Percentiles rank a stretch among this genome's conserved stretches.
Conservation (phyloP, 1,140 invertebrate species). For the Amphibalanus amphitrite region DNA sequence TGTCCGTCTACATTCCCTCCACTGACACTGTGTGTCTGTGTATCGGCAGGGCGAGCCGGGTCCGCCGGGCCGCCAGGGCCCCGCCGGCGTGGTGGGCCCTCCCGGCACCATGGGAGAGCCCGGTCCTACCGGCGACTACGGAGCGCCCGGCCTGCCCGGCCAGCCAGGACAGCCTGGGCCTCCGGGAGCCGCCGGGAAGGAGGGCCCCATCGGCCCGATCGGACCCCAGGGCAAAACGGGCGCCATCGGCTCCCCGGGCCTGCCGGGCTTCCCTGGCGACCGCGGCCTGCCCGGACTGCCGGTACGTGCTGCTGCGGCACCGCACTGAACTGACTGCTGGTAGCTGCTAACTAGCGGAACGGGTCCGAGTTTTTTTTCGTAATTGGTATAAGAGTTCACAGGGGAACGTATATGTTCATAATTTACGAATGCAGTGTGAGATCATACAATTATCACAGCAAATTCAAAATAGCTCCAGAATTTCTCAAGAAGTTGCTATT, state of each 20-base stretch:
- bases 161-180: slow-evolving; percentile 42
- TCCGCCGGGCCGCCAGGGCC: slow-evolving; percentile 40
- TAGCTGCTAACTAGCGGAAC: slow-evolving; percentile 26
- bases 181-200: slow-evolving; percentile 44
- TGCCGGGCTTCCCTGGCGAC: slow-evolving; percentile 28
- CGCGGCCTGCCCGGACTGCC: slow-evolving; percentile 43
- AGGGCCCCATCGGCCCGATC: slow-evolving; percentile 40
- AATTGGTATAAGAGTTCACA: too few species aligned
- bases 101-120: slow-evolving; percentile 44
- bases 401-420: too few species aligned
- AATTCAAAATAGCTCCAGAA: too few species aligned
- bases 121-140: slow-evolving; percentile 44
- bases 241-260: slow-evolving; percentile 36
- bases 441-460: too few species aligned
- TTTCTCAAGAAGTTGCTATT: too few species aligned
- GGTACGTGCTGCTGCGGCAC: slow-evolving; percentile 28
- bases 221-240: slow-evolving; percentile 43
- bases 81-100: slow-evolving; percentile 41
- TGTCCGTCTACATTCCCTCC: too few species aligned
- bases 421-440: too few species aligned
- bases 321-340: background rate
- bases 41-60: slow-evolving; percentile 50
- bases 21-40: too few species aligned
- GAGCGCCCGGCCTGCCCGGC: slow-evolving; percentile 36
- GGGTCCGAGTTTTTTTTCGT: too few species aligned